Conservation (phyloP, 2,797 vertebrate species). For the Gobionotothen gibberifrons region DNA sequence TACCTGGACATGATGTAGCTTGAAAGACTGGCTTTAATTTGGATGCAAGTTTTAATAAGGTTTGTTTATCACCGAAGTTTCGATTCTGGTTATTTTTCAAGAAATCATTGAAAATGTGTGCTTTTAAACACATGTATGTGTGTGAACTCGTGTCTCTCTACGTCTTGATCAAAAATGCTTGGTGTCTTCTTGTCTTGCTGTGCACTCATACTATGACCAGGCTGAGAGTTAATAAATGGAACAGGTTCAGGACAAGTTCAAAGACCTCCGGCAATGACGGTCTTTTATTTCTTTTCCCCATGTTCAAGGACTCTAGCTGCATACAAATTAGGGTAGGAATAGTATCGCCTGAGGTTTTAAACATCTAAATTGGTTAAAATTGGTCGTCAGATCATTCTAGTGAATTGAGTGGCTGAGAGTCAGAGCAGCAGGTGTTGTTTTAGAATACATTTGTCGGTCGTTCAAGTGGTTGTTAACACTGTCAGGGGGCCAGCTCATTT, state of each 20-base stretch:
- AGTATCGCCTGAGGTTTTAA: constrained; percentile 23
- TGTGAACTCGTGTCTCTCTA: not conserved
- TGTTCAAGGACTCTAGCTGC: constrained; percentile 37
- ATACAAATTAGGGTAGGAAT: constrained; percentile 39
- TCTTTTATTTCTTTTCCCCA: constrained; percentile 35
- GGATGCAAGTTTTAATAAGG: not conserved
- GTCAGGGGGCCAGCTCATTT: constrained; percentile 10
- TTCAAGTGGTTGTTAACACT: constrained; percentile 26
- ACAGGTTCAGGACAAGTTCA: constrained; percentile 47
- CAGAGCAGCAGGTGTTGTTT: constrained; percentile 28
- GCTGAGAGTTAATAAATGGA: constrained; percentile 43
- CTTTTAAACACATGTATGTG: not conserved
- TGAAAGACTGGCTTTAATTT: too few relatives aligned
- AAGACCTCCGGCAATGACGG: constrained; percentile 42
- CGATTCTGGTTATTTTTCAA: not conserved
- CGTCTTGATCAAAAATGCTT: not conserved
- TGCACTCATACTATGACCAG: constrained; percentile 33
- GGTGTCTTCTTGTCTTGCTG: constrained; percentile 13
- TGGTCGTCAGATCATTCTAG: constrained; percentile 31
- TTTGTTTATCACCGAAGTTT: not conserved
- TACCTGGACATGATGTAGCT: not conserved
- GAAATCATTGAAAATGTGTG: not conserved
- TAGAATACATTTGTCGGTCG: constrained; percentile 4
- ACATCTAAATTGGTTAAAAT: constrained; percentile 41
- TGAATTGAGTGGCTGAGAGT: constrained; percentile 26